phyloP scores from a whole-genome alignment of 2,797 vertebrate species.

The Diglossa cyanea region DNA sequence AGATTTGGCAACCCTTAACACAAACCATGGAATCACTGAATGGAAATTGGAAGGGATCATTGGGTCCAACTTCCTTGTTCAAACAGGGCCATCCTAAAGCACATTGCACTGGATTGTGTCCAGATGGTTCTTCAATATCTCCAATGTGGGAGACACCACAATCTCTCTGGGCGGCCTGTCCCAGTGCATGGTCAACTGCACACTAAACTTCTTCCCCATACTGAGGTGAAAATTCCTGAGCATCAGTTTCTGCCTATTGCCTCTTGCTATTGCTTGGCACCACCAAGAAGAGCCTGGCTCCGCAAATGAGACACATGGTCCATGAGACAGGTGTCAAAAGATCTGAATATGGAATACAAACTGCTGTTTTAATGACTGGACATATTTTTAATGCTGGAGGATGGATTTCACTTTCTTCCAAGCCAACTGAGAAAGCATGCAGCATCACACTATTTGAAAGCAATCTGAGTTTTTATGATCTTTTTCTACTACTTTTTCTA shows the following conservation, averaged over 20 bases:
- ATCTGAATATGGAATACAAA: fast-evolving
- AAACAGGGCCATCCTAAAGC: neutral
- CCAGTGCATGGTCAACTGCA: fast-evolving
- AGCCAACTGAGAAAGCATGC: neutral
- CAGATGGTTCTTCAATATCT: neutral
- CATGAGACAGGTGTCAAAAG: fast-evolving
- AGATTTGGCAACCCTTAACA: neutral
- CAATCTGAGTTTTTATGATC: neutral
- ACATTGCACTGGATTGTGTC: neutral
- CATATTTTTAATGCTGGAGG: neutral
- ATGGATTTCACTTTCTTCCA: neutral
- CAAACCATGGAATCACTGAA: neutral
- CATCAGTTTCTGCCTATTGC: neutral
- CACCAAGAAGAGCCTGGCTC: fast-evolving
- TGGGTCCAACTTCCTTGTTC: neutral
- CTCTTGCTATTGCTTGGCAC: neutral
- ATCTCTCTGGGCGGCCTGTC: neutral
- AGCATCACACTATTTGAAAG: neutral
- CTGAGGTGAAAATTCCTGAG: neutral
- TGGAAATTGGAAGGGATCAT: neutral
- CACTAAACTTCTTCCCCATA: neutral
- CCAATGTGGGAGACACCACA: neutral
- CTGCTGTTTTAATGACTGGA: neutral
- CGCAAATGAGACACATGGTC: fast-evolving
- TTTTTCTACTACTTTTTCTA: neutral